A percentile compares a stretch with the other conserved stretches of the same genome.
These are phyloP conservation scores for Tachypleus tridentatus DNA, from an alignment of 1,140 invertebrate species.

Conservation along the genomic window DNA sequence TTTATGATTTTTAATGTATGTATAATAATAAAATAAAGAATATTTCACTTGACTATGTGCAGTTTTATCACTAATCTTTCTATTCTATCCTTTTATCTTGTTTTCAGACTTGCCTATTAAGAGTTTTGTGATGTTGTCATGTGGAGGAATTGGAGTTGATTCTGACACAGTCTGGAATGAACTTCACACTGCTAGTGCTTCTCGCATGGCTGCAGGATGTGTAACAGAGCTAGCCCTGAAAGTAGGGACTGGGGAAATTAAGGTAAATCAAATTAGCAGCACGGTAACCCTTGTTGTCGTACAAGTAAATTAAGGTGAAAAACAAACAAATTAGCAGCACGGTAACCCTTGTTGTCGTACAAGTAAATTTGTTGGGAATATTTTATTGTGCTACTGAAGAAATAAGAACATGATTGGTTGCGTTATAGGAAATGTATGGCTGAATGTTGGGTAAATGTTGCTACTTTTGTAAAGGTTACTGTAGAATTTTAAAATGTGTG, in stretches of 20 bases:
- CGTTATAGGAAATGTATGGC: too few species aligned
- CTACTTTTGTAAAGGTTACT: too few species aligned
- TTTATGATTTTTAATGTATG: too few species aligned
- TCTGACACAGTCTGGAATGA: conserved; percentile 98
- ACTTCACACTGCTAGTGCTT: conserved; percentile 81
- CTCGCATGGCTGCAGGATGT: conserved; percentile 88
- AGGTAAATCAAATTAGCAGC: conserved; percentile 15
- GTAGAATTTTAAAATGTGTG: too few species aligned
- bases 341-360: too few species aligned
- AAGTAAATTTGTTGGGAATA: too few species aligned
- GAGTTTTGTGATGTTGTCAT: conserved; percentile 78
- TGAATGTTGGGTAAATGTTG: too few species aligned
- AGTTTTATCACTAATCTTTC: neutral
- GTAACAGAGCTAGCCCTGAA: conserved; percentile 84
- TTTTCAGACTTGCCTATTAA: conserved; percentile 57
- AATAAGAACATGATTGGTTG: too few species aligned
- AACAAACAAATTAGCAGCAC: neutral
- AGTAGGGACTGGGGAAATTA: conserved; percentile 36
- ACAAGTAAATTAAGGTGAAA: too few species aligned
- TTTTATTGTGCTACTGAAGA: too few species aligned
- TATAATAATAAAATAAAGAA: neutral
- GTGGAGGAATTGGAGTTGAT: conserved; percentile 94
- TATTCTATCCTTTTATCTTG: neutral
- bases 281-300: too few species aligned
- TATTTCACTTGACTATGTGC: neutral